Evolutionary conservation across 2,113 vertebrate genomes (phyloP).

Genomic region (Brevimyrus niger): DNA sequence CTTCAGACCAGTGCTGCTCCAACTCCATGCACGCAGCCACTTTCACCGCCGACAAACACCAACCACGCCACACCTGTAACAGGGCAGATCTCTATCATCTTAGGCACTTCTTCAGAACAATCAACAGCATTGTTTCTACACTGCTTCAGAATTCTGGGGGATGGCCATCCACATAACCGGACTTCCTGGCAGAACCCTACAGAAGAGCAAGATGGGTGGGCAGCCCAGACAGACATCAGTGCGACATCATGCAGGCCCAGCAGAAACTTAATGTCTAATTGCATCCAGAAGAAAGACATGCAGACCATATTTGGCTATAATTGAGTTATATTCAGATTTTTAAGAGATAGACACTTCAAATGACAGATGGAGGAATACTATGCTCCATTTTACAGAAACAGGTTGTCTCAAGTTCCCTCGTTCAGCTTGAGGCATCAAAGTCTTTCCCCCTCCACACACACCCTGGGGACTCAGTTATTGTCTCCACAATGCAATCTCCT

Average conservation of each 20-base stretch:
- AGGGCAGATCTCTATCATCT: background rate
- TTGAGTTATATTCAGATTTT: background rate
- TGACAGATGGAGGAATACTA: background rate
- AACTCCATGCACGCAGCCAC: background rate
- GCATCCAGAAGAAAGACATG: background rate
- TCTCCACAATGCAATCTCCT: background rate
- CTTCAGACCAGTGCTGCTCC: background rate
- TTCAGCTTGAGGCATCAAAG: background rate
- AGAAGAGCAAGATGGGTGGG: background rate
- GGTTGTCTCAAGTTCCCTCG: background rate
- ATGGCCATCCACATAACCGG: background rate
- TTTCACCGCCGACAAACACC: background rate
- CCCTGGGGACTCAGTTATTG: background rate
- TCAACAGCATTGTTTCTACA: background rate
- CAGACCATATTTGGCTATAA: background rate
- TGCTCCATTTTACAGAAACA: slow-evolving; percentile 4
- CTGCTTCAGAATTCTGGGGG: background rate
- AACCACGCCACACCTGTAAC: background rate
- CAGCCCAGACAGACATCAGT: background rate
- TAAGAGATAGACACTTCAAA: background rate
- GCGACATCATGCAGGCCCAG: background rate
- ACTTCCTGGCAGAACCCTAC: background rate
- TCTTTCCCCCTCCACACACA: background rate
- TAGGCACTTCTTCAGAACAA: background rate
- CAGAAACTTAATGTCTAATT: background rate